Percentiles rank a stretch among this genome's conserved stretches.
These are phyloP conservation scores for Bufo bufo DNA, from an alignment of 2,113 vertebrate genomes.

Conservation along the genomic window DNA sequence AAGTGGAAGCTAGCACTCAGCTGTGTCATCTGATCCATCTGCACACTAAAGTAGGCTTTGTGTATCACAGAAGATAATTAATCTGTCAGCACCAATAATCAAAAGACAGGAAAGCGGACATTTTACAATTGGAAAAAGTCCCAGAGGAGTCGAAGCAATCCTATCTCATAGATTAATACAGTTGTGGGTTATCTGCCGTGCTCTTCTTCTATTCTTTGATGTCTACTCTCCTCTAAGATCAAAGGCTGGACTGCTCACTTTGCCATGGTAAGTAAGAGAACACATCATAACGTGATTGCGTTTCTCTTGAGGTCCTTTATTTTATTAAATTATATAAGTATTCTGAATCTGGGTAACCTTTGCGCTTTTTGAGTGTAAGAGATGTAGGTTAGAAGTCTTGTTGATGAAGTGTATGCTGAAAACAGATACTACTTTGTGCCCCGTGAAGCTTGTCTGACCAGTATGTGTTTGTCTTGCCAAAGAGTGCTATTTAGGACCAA, in stretches of 20 bases:
- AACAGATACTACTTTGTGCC: slow-evolving; percentile 51
- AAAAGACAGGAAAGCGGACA: slow-evolving; percentile 21
- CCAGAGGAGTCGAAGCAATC: not conserved
- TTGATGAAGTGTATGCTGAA: not conserved
- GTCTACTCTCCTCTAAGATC: slow-evolving; percentile 20
- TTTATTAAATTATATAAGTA: not conserved
- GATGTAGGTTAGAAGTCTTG: not conserved
- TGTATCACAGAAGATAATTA: slow-evolving; percentile 16
- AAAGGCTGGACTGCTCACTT: not conserved
- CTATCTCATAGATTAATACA: not conserved
- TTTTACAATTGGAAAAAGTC: not conserved
- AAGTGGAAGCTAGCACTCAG: slow-evolving; percentile 18
- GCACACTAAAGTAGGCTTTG: slow-evolving; percentile 29
- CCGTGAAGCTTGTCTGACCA: slow-evolving; percentile 25
- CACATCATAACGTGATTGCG: not conserved
- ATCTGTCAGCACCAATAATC: not conserved
- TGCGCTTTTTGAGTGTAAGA: not conserved
- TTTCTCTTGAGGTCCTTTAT: not conserved
- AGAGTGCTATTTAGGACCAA: slow-evolving; percentile 28
- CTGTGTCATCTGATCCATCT: slow-evolving; percentile 51
- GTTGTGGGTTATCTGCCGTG: not conserved
- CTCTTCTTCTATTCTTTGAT: slow-evolving; percentile 24
- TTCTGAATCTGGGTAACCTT: not conserved
- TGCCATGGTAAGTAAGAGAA: slow-evolving; percentile 51
- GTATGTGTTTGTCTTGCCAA: slow-evolving; percentile 39